Evolutionary conservation across 1,140 invertebrate species (phyloP), one percentile per base, ranked within the genome.

Genomic region (Drosophila paulistorum): DNA sequence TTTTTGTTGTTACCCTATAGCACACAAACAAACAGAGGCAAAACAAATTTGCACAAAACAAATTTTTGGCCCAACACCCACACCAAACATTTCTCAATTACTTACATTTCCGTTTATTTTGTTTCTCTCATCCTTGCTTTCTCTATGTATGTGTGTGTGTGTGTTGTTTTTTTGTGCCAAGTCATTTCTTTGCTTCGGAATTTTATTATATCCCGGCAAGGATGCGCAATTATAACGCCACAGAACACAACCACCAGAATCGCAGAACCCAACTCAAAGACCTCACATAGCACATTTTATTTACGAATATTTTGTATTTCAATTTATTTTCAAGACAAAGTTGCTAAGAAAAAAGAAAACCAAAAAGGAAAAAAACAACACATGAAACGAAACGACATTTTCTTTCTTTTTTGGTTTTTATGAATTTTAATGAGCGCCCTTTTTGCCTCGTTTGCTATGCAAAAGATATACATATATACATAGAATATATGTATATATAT

Each of bases 341-440:
- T 59, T 4, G 33, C 42, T 57, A 39, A 41, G 20, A 57, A 35
- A 42, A 23, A 37, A 62, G n/a, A 35, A 23, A 65, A 30, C 14
- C 20, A 39, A 13, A 60, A 26, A 42, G 42, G 51, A 51, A 51
- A 23, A 74, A 61, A 77, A 73, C 68, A 65, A 74, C 71, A 73
- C 41, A 77, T 48, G 39, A 54, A 20, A 20, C n/a, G 37, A 35
- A 35, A 30, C 39, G 66, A 59, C 41, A 58, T 48, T 54, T 68
- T 71, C 55, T 74, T 69, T 30, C 30, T 30, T 65, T 65, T 41
- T 66, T 45, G 61, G 75, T 60, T 74, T 80, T 74, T 89, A 83
- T 89, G 84, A 87, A 87, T 87, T 87, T 87, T 89, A 87, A 87
- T 87, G 84, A 86, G 74, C 57, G 65, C 61, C 67, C 51, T 58